phyloP scores from a whole-genome alignment of 2,888 invertebrate species.

The Drosophila monieri region DNA sequence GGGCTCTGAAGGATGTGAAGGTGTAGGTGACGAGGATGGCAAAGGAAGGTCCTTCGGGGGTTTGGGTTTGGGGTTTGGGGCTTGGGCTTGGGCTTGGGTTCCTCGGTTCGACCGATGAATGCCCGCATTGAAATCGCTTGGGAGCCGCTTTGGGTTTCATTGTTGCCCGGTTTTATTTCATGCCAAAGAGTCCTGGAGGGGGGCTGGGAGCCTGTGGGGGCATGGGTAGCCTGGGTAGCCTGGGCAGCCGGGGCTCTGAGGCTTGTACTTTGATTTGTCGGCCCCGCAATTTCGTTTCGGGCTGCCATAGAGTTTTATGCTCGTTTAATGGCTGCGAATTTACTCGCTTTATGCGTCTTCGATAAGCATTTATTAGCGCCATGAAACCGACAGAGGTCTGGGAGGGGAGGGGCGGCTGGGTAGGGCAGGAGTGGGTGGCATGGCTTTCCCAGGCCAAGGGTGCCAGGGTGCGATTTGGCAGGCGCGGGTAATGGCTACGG shows the following conservation, averaged over 20 bases:
- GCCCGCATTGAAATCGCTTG: slow-evolving; percentile 78
- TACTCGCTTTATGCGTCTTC: slow-evolving; percentile 81
- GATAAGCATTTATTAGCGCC: slow-evolving; percentile 79
- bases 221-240: background rate
- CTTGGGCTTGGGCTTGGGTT: slow-evolving; percentile 6
- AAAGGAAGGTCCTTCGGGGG: slow-evolving; percentile 10
- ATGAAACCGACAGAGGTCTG: slow-evolving; percentile 34
- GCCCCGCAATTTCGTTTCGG: slow-evolving; percentile 57
- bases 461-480: slow-evolving; percentile 12
- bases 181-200: slow-evolving; percentile 48
- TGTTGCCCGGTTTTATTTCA: slow-evolving; percentile 76
- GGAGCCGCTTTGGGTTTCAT: slow-evolving; percentile 79
- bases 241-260: slow-evolving; percentile 41
- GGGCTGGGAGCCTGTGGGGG: slow-evolving; percentile 43
- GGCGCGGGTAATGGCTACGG: slow-evolving; percentile 59
- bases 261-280: slow-evolving; percentile 78
- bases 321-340: slow-evolving; percentile 81
- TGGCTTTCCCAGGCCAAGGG: background rate
- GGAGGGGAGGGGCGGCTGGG: background rate
- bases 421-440: background rate
- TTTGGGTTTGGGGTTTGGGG: slow-evolving; percentile 4
- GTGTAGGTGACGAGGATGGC: slow-evolving; percentile 12
- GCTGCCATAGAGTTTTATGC: slow-evolving; percentile 76
- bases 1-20: slow-evolving; percentile 17
- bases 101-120: slow-evolving; percentile 54